These are phyloP conservation scores for Megalopta genalis DNA, from an alignment of 1,140 invertebrate genomes.

Conservation along the genomic window DNA sequence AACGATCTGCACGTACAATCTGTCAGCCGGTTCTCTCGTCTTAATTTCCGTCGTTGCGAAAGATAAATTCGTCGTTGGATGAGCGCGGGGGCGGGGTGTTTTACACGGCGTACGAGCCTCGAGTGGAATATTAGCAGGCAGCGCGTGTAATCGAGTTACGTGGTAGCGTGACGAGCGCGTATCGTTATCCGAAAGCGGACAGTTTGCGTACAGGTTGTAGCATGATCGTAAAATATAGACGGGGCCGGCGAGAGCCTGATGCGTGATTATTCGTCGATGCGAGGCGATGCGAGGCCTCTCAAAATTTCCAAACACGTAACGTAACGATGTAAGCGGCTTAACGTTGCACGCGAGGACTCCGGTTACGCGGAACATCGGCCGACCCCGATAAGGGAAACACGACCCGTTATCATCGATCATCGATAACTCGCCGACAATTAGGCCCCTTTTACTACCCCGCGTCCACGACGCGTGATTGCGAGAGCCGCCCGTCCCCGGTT, in stretches of 20 bases:
- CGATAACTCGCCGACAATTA: slow-evolving; percentile 64
- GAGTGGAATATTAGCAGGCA: slow-evolving; percentile 6
- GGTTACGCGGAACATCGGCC: slow-evolving; percentile 52
- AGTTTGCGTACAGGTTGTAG: slow-evolving; percentile 35
- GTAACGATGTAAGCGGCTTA: slow-evolving; percentile 56
- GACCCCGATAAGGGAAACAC: slow-evolving; percentile 56
- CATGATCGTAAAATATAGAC: slow-evolving; percentile 25
- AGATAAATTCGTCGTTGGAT: slow-evolving; percentile 13
- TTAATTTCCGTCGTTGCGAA: slow-evolving; percentile 10
- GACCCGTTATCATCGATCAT: slow-evolving; percentile 64
- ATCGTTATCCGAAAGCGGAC: slow-evolving; percentile 33
- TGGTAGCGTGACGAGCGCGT: slow-evolving; percentile 3
- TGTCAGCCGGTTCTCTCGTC: not conserved
- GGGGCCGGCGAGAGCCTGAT: not conserved
- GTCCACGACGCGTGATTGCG: slow-evolving; percentile 24
- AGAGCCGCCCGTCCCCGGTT: slow-evolving; percentile 1
- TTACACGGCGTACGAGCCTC: not conserved
- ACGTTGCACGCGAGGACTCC: slow-evolving; percentile 54
- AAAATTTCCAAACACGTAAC: slow-evolving; percentile 63
- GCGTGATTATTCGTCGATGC: slow-evolving; percentile 53
- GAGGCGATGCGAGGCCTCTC: slow-evolving; percentile 33
- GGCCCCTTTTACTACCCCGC: slow-evolving; percentile 1
- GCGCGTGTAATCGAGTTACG: slow-evolving; percentile 39
- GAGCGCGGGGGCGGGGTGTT: not conserved
- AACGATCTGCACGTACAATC: not conserved